phyloP scores from a whole-genome alignment of 1,140 invertebrate genomes.

The Trissolcus basalis region DNA sequence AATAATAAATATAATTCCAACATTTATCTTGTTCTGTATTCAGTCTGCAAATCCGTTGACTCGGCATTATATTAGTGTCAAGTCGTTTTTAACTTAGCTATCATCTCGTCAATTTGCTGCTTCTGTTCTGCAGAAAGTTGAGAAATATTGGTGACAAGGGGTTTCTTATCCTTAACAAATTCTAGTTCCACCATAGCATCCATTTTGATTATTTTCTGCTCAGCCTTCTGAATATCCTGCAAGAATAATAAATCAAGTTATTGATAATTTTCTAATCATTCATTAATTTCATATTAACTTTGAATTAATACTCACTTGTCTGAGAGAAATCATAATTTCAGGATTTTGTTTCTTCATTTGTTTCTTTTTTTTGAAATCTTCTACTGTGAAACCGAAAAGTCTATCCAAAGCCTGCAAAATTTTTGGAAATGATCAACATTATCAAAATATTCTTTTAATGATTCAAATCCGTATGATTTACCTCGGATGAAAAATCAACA shows the following conservation, averaged over 20 bases:
- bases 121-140: constrained; percentile 61
- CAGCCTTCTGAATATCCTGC: constrained; percentile 62
- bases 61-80: no score
- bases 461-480: no score
- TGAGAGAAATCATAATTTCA: constrained; percentile 40
- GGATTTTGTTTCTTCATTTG: constrained; percentile 63
- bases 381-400: constrained; percentile 27
- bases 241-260: neutral
- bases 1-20: no score
- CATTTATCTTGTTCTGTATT: no score
- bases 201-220: constrained; percentile 59
- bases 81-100: constrained; percentile 21
- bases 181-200: constrained; percentile 68
- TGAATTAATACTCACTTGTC: constrained; percentile 16
- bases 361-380: constrained; percentile 66
- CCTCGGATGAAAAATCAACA: constrained; percentile 66
- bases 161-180: constrained; percentile 53
- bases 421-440: neutral
- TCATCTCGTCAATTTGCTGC: constrained; percentile 11
- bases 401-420: constrained; percentile 63
- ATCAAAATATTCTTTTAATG: no score
- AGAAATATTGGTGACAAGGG: constrained; percentile 57
- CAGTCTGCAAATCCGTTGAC: no score
- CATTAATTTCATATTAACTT: neutral
- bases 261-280: neutral